A percentile compares a stretch with the other conserved stretches of the same genome.
Conservation (phyloP, 2,797 vertebrate species). For the Tarsius wallacei region DNA sequence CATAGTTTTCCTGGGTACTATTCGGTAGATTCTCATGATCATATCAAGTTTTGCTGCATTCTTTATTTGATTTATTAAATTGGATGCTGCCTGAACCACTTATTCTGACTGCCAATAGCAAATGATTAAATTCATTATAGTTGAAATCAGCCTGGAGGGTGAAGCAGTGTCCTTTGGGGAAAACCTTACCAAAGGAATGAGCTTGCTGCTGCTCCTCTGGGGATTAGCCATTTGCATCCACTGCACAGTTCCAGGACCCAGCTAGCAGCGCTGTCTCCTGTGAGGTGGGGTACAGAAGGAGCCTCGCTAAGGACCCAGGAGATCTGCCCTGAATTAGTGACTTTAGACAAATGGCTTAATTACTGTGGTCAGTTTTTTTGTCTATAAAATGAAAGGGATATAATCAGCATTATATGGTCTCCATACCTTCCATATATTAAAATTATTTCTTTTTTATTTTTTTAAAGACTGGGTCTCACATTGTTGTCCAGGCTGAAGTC, state of each 20-base stretch:
- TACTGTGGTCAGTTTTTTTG: neutral
- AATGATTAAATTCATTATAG: conserved; percentile 50
- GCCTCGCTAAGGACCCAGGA: neutral
- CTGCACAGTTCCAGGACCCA: neutral
- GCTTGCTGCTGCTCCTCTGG: neutral
- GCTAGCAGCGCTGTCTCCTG: neutral
- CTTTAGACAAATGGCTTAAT: conserved; percentile 1
- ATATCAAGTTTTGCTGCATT: conserved; percentile 38
- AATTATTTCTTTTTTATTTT: neutral
- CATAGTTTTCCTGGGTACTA: neutral
- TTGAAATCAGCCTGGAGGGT: neutral
- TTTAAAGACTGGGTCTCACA: no score
- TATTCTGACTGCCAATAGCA: conserved; percentile 50
- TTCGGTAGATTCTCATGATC: conserved; percentile 16
- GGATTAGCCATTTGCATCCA: neutral
- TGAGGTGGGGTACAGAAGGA: neutral
- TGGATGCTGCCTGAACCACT: conserved; percentile 22
- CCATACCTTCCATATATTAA: neutral
- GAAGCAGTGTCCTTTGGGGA: conserved; percentile 63
- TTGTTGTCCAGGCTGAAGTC: no score
- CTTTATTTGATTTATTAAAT: conserved; percentile 65
- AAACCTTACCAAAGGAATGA: neutral
- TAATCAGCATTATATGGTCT: neutral
- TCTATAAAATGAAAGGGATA: conserved; percentile 42
- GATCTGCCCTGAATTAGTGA: neutral